phyloP scores from a whole-genome alignment of 2,113 vertebrate species.

The Trogon surrucura region DNA sequence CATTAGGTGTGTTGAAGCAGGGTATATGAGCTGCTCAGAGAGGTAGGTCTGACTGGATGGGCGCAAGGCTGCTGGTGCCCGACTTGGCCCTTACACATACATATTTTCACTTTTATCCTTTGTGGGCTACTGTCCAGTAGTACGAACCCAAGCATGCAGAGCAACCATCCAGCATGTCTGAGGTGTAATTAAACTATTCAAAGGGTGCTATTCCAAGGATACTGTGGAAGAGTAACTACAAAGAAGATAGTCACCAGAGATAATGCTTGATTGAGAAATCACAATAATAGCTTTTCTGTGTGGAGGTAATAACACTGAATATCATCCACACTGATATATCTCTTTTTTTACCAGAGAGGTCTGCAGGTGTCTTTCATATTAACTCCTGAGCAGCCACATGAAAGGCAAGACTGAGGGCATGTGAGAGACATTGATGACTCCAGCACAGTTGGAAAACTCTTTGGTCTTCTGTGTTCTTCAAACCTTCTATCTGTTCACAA shows the following conservation, averaged over 20 bases:
- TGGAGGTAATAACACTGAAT: background rate
- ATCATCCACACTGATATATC: background rate
- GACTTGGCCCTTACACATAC: background rate
- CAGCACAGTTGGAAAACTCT: background rate
- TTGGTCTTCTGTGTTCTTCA: background rate
- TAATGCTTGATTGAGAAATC: background rate
- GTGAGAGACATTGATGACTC: background rate
- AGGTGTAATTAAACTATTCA: background rate
- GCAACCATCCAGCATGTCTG: background rate
- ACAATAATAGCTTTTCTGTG: background rate
- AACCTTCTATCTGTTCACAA: background rate
- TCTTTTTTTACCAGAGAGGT: background rate
- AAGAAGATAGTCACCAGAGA: background rate
- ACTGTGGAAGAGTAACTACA: background rate
- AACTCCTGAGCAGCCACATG: background rate
- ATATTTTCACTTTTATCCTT: background rate
- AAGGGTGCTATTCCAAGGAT: background rate
- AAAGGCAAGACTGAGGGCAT: background rate
- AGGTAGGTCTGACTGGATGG: background rate
- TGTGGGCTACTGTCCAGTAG: background rate
- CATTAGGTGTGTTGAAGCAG: background rate
- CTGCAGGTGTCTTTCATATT: background rate
- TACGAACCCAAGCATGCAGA: background rate
- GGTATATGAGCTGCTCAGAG: background rate
- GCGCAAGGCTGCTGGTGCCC: background rate